Evolutionary conservation across 2,888 invertebrate genomes (phyloP).

Genomic region (Drosophila diplacantha): DNA sequence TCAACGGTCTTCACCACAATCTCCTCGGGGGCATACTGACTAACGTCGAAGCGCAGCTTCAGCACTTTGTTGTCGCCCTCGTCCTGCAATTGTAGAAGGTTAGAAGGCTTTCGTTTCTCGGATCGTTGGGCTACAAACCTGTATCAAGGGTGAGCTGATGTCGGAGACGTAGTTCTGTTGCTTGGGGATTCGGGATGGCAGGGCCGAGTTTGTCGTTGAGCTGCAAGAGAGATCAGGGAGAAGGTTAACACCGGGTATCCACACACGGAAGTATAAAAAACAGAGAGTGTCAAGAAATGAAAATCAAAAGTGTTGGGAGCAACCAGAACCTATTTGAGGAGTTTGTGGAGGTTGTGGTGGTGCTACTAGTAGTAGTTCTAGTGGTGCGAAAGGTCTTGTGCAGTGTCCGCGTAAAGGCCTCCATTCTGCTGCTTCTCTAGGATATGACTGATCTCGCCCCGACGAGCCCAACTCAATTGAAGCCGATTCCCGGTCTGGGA

Average conservation of each 20-base stretch:
- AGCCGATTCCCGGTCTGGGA: background rate
- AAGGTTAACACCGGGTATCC: background rate
- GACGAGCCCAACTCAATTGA: constrained; percentile 20
- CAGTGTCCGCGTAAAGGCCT: constrained; percentile 59
- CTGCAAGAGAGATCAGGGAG: constrained; percentile 59
- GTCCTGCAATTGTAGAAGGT: constrained; percentile 82
- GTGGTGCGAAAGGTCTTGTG: constrained; percentile 55
- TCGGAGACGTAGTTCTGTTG: constrained; percentile 85
- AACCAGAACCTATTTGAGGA: constrained; percentile 21
- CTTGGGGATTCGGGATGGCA: constrained; percentile 75
- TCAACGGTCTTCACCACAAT: constrained; percentile 99
- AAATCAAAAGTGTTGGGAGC: constrained; percentile 7
- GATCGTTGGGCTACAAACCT: constrained; percentile 64
- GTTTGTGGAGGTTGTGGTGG: constrained; percentile 31
- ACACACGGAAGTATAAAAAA: background rate
- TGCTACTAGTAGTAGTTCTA: constrained; percentile 48
- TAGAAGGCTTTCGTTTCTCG: background rate
- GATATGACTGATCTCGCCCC: constrained; percentile 16
- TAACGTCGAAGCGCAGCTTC: constrained; percentile 97
- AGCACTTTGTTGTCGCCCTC: constrained; percentile 96
- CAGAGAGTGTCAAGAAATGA: background rate
- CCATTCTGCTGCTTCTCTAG: constrained; percentile 43
- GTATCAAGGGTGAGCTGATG: constrained; percentile 91
- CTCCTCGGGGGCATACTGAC: constrained; percentile 97
- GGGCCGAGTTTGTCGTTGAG: constrained; percentile 78